A percentile compares a stretch with the other conserved stretches of the same genome.
Conservation (phyloP, 2,888 invertebrate genomes). For the Callyntrura guangdongensis region DNA sequence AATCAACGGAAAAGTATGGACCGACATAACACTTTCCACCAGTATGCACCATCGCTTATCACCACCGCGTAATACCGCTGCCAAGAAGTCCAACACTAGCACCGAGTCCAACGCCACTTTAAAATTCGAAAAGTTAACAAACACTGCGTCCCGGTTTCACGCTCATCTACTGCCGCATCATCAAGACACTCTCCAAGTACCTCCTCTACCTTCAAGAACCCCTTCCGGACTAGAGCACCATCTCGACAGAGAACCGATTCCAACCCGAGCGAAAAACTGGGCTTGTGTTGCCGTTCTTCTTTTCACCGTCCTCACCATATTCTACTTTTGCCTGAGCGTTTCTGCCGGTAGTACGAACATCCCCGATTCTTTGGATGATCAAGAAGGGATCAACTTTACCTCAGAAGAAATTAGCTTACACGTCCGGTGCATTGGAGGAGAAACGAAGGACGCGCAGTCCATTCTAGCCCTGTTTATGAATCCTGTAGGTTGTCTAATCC, state of each 20-base stretch:
- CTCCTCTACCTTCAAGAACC: no score
- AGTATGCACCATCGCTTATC: no score
- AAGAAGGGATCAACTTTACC: background rate
- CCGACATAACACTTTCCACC: no score
- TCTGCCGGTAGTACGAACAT: background rate
- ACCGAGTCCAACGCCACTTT: no score
- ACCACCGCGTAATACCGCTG: no score
- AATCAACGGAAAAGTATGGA: no score
- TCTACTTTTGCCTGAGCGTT: background rate
- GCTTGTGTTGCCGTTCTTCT: background rate
- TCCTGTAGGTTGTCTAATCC: slow-evolving; percentile 8
- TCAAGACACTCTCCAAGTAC: no score
- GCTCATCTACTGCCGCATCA: background rate
- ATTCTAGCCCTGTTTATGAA: background rate
- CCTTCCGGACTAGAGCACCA: background rate
- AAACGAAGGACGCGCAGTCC: background rate
- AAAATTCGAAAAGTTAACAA: no score
- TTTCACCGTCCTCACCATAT: background rate
- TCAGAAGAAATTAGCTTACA: background rate
- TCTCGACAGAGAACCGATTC: background rate
- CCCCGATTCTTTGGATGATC: background rate
- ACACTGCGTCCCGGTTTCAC: no score
- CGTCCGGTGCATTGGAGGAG: background rate
- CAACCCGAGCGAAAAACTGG: slow-evolving; percentile 19
- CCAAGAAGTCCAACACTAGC: no score